Evolutionary conservation across 2,888 invertebrate species (phyloP).

Genomic region (Nowickia ferox): DNA sequence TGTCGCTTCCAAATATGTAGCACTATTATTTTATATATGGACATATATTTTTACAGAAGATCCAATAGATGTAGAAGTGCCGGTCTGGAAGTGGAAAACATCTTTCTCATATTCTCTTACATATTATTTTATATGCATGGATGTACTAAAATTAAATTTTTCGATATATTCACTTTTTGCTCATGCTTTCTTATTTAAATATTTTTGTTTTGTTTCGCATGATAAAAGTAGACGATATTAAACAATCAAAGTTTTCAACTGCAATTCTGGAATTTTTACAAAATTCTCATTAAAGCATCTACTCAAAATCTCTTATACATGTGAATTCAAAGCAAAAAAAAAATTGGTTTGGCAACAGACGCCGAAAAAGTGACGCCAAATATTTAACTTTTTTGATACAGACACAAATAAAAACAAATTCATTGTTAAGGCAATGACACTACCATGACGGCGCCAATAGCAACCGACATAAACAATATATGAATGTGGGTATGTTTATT

Average conservation of each 20-base stretch:
- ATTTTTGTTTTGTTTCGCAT: background rate
- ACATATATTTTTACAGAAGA: no score
- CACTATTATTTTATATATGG: no score
- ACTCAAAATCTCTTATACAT: slow-evolving; percentile 4
- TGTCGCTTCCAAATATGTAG: no score
- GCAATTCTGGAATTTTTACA: background rate
- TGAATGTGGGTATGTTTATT: background rate
- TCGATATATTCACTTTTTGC: no score
- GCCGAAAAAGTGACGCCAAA: slow-evolving; percentile 68
- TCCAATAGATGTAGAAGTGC: no score
- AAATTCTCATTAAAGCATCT: slow-evolving; percentile 33
- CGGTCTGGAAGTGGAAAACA: no score
- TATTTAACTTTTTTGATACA: slow-evolving; percentile 49
- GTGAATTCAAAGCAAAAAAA: slow-evolving; percentile 12
- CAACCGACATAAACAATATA: slow-evolving; percentile 39
- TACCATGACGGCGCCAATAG: slow-evolving; percentile 62
- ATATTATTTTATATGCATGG: no score
- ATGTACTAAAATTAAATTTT: no score
- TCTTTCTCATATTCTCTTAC: no score
- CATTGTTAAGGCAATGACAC: slow-evolving; percentile 64
- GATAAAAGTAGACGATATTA: background rate
- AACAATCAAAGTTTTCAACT: background rate
- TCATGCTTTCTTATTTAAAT: no score
- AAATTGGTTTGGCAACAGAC: slow-evolving; percentile 66
- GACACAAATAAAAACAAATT: slow-evolving; percentile 66